These are phyloP conservation scores for Anastrepha ludens DNA, from an alignment of 1,140 invertebrate species.

Conservation along the genomic window DNA sequence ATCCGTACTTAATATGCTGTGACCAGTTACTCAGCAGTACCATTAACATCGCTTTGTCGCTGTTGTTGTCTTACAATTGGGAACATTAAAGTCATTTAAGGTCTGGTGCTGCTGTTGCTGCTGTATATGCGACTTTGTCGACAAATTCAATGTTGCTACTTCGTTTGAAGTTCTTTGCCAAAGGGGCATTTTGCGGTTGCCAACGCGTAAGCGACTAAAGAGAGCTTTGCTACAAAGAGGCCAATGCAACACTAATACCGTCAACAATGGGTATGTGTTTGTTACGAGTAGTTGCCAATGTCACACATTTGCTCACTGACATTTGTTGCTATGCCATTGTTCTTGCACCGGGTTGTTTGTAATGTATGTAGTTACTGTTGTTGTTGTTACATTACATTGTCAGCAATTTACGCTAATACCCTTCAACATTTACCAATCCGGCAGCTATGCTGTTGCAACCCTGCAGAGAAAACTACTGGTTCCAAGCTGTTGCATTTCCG, in stretches of 20 bases:
- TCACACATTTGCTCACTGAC: neutral
- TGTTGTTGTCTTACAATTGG: conserved; percentile 35
- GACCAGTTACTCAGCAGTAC: neutral
- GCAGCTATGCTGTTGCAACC: conserved; percentile 10
- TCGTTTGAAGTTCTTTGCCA: conserved; percentile 47
- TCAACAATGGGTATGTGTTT: neutral
- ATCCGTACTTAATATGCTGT: conserved; percentile 1
- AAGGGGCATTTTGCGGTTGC: conserved; percentile 36
- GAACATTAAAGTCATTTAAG: neutral
- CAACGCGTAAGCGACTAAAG: neutral
- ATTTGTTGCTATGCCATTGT: conserved; percentile 33
- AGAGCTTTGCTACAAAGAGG: neutral
- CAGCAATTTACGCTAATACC: conserved; percentile 43
- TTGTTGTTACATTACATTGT: conserved; percentile 11
- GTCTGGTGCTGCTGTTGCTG: neutral
- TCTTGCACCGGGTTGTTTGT: conserved; percentile 6
- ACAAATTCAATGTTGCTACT: conserved; percentile 38
- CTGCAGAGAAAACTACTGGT: neutral
- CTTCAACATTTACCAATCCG: conserved; percentile 1
- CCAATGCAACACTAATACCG: neutral
- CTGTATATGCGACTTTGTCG: neutral
- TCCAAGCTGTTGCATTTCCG: too few species aligned
- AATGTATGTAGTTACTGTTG: neutral
- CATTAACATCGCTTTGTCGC: neutral
- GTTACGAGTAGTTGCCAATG: neutral